Evolutionary conservation across 2,888 invertebrate species (phyloP).

Genomic region (Gryllus longicercus): DNA sequence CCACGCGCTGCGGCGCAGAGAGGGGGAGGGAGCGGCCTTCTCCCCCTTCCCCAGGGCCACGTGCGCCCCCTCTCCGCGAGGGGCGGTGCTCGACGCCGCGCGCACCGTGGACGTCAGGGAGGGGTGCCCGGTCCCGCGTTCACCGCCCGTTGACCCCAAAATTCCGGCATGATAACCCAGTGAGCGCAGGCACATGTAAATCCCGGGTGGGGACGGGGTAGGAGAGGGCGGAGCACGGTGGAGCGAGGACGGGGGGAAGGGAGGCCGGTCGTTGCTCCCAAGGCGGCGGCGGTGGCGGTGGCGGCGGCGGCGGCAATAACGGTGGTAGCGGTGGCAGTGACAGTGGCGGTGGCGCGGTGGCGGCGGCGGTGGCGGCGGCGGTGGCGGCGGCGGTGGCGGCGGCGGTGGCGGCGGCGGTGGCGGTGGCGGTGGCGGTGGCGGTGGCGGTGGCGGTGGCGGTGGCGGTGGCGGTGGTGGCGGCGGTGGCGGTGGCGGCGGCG

Average conservation of each 20-base stretch:
- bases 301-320: neutral
- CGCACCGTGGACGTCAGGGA: neutral
- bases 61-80: no score
- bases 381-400: neutral
- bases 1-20: neutral
- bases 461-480: neutral
- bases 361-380: neutral
- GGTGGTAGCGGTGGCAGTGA: neutral
- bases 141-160: constrained; percentile 4
- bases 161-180: constrained; percentile 17
- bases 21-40: neutral
- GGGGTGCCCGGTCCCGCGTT: neutral
- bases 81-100: no score
- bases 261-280: neutral
- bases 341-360: neutral
- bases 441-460: neutral
- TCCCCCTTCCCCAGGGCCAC: no score
- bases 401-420: neutral
- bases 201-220: neutral
- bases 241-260: neutral
- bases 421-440: neutral
- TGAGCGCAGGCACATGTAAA: constrained; percentile 6
- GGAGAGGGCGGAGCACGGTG: neutral
- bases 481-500: neutral
- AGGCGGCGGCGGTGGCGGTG: neutral